phyloP scores from a whole-genome alignment of 1,140 invertebrate species.

The Eueides isabella region DNA sequence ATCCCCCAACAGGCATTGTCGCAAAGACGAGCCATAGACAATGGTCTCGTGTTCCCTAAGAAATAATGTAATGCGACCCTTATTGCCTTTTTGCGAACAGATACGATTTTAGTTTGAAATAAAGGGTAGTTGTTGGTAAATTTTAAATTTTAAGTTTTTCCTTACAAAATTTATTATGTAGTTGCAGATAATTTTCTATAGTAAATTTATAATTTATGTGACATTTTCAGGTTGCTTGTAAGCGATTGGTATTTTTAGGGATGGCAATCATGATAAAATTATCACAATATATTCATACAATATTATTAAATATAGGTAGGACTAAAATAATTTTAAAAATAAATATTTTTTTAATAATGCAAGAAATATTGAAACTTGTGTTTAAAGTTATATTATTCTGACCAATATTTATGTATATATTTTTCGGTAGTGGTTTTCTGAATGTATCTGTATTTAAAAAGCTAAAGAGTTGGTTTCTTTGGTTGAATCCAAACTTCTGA shows the following conservation, averaged over 20 bases:
- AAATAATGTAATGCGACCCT: conserved; percentile 39
- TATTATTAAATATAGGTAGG: no score
- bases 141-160: conserved; percentile 59
- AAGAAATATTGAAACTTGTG: no score
- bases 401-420: no score
- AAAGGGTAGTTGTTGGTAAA: not conserved
- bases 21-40: conserved; percentile 30
- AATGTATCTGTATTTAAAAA: no score
- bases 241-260: conserved; percentile 33
- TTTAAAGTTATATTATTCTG: no score
- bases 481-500: no score
- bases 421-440: no score
- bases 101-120: not conserved
- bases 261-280: no score
- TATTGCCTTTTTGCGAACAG: conserved; percentile 33
- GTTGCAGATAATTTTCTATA: conserved; percentile 36
- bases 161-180: conserved; percentile 9
- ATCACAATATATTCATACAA: no score
- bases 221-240: conserved; percentile 40
- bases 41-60: conserved; percentile 38
- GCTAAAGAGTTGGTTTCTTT: no score
- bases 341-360: no score
- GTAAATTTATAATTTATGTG: conserved; percentile 49
- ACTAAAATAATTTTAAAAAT: no score
- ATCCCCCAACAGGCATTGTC: conserved; percentile 39